Conservation (phyloP, 2,888 invertebrate genomes). For the Protodeltote pygarga region DNA sequence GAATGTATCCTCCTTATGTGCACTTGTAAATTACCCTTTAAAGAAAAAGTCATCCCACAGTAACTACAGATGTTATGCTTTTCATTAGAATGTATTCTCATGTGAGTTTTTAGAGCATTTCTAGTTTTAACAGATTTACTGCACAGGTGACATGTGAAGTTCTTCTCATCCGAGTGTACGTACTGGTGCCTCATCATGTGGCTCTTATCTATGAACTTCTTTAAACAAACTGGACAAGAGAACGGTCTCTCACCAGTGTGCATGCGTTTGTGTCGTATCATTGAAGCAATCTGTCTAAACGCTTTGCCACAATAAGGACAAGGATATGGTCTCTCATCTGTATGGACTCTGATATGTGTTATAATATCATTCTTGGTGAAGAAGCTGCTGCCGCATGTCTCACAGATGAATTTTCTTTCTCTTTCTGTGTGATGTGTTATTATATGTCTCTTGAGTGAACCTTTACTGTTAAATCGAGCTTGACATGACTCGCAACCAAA, state of each 20-base stretch:
- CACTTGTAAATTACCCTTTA: slow-evolving; percentile 85
- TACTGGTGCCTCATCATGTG: slow-evolving; percentile 71
- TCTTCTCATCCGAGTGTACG: slow-evolving; percentile 82
- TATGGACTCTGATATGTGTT: slow-evolving; percentile 75
- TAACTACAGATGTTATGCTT: slow-evolving; percentile 77
- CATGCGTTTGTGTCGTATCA: slow-evolving; percentile 74
- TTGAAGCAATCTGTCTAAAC: slow-evolving; percentile 74
- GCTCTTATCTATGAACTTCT: slow-evolving; percentile 70
- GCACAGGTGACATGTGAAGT: slow-evolving; percentile 85
- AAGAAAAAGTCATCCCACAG: slow-evolving; percentile 81
- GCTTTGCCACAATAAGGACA: slow-evolving; percentile 71
- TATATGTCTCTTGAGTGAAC: slow-evolving; percentile 70
- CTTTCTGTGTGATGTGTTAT: slow-evolving; percentile 65
- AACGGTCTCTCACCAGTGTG: slow-evolving; percentile 81
- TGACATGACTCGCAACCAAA: slow-evolving; percentile 68
- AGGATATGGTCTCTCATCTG: slow-evolving; percentile 73
- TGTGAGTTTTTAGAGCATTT: slow-evolving; percentile 82
- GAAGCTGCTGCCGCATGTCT: slow-evolving; percentile 78
- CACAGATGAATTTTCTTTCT: slow-evolving; percentile 75
- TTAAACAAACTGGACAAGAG: slow-evolving; percentile 71
- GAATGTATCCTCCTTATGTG: slow-evolving; percentile 86
- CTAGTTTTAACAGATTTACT: slow-evolving; percentile 82
- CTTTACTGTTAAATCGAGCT: slow-evolving; percentile 67
- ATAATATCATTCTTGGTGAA: slow-evolving; percentile 74
- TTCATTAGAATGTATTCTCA: slow-evolving; percentile 73